These are phyloP conservation scores for Tubulanus polymorphus DNA, from an alignment of 2,888 invertebrate species.

Conservation along the genomic window DNA sequence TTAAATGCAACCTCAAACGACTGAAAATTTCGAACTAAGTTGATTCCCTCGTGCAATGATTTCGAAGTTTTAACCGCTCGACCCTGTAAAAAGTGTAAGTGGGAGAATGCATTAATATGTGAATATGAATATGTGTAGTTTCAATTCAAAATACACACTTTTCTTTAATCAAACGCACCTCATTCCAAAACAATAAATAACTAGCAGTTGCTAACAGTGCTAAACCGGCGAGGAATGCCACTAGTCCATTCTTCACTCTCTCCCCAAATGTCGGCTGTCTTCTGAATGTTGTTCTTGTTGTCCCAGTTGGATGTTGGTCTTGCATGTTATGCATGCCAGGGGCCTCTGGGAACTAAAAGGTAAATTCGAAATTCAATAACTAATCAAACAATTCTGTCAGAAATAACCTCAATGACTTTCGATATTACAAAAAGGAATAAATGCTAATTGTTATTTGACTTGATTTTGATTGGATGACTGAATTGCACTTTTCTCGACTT, in stretches of 20 bases:
- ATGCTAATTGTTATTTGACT: too few relatives aligned
- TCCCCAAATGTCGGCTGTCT: constrained; percentile 34
- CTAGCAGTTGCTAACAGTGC: constrained; percentile 27
- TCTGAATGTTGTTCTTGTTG: constrained; percentile 31
- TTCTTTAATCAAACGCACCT: too few relatives aligned
- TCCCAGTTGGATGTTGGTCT: too few relatives aligned
- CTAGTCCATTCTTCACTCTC: constrained; percentile 31
- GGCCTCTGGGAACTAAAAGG: constrained; percentile 38
- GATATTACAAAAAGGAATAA: too few relatives aligned
- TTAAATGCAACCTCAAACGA: constrained; percentile 55
- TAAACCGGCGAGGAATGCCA: constrained; percentile 34
- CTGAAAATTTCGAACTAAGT: constrained; percentile 59
- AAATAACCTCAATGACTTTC: too few relatives aligned
- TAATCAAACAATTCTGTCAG: too few relatives aligned
- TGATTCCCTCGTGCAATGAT: constrained; percentile 74
- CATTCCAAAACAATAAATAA: constrained; percentile 74
- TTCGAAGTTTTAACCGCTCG: constrained; percentile 74
- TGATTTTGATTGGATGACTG: too few relatives aligned
- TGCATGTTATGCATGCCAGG: constrained; percentile 32
- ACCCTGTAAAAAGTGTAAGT: constrained; percentile 59
- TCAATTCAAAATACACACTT: too few relatives aligned
- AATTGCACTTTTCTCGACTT: too few relatives aligned
- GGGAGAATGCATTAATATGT: constrained; percentile 9
- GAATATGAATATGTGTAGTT: too few relatives aligned
- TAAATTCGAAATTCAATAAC: not conserved